phyloP scores from a whole-genome alignment of 2,113 vertebrate species.

The Pluvialis apricaria region DNA sequence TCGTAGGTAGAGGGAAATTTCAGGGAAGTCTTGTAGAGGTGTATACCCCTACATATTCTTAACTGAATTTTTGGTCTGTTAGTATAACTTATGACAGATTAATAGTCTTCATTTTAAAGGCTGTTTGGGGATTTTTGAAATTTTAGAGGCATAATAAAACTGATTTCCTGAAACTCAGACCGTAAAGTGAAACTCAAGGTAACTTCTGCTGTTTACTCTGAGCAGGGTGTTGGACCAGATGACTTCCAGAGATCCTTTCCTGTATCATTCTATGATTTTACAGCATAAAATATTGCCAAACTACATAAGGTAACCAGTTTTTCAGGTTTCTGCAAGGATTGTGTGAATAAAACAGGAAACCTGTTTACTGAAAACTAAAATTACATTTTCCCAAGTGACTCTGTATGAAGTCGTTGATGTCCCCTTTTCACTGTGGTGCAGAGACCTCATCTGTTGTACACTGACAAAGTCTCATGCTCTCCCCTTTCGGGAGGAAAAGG shows the following conservation, averaged over 20 bases:
- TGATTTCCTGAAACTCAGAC: not conserved
- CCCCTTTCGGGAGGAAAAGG: not conserved
- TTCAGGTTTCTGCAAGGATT: not conserved
- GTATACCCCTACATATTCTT: not conserved
- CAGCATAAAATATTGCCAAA: not conserved
- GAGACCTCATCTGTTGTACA: not conserved
- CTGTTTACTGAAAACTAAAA: too few species aligned
- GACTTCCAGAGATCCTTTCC: not conserved
- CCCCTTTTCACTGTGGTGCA: not conserved
- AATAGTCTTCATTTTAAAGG: not conserved
- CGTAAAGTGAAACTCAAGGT: not conserved
- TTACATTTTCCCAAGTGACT: not conserved
- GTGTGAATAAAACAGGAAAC: not conserved
- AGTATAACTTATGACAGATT: not conserved
- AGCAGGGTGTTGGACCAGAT: fast-evolving
- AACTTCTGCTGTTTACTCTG: not conserved
- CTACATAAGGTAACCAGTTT: not conserved
- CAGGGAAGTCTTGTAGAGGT: not conserved
- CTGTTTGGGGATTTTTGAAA: not conserved
- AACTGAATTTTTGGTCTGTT: not conserved
- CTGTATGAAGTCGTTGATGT: not conserved
- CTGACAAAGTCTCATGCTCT: not conserved
- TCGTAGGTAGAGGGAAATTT: not conserved
- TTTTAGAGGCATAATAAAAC: not conserved
- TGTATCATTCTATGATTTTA: not conserved